Percentiles rank a stretch among this genome's conserved stretches.
These are phyloP conservation scores for Eudemis profundana DNA, from an alignment of 2,888 invertebrate genomes.

Conservation along the genomic window DNA sequence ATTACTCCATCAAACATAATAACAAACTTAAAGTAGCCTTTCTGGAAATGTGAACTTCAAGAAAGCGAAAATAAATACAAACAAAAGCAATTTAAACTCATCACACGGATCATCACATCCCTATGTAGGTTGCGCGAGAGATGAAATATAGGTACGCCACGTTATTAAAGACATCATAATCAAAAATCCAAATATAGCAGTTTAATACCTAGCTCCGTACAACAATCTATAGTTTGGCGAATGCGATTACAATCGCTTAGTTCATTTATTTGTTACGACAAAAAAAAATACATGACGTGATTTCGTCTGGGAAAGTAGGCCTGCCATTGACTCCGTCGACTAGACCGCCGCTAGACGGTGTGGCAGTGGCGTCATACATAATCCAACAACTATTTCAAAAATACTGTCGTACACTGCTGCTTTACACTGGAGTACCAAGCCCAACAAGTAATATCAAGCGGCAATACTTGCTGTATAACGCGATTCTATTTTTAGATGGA, in stretches of 20 bases:
- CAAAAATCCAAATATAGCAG: constrained; percentile 5
- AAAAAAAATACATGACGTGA: constrained; percentile 69
- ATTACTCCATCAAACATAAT: too few relatives aligned
- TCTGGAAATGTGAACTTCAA: too few relatives aligned
- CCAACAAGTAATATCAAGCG: not conserved
- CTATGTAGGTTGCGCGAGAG: too few relatives aligned
- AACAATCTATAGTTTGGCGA: constrained; percentile 56
- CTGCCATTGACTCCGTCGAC: constrained; percentile 73
- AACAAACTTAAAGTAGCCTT: too few relatives aligned
- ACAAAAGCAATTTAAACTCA: too few relatives aligned
- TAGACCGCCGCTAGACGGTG: constrained; percentile 77
- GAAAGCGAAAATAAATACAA: too few relatives aligned
- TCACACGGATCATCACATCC: too few relatives aligned
- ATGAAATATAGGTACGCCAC: too few relatives aligned
- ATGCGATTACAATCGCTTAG: constrained; percentile 68
- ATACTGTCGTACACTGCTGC: constrained; percentile 50
- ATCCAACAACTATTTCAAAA: constrained; percentile 37
- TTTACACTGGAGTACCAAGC: constrained; percentile 5
- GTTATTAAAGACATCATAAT: too few relatives aligned
- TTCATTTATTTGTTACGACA: constrained; percentile 70
- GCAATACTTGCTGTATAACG: not conserved
- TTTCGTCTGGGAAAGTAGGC: constrained; percentile 75
- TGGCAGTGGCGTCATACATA: constrained; percentile 44
- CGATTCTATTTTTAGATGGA: not conserved
- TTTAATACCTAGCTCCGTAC: constrained; percentile 7